Conservation (phyloP, 2,888 invertebrate genomes). For the Meta bourneti region DNA sequence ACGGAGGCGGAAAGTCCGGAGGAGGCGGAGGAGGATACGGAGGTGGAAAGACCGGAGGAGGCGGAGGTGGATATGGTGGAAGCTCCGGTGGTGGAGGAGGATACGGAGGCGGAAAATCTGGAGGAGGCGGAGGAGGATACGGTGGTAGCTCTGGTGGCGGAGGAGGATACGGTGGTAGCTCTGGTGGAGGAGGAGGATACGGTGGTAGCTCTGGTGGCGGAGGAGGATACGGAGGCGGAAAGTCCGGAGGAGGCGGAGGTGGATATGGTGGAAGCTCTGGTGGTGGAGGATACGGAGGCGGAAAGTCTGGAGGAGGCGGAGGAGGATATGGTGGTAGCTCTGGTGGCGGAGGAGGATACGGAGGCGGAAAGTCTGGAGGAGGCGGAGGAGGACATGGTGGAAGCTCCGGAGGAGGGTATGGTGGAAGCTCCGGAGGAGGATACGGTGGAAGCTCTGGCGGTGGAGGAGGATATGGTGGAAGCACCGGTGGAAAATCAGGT, state of each 20-base stretch:
- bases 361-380: conserved; percentile 49
- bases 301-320: conserved; percentile 40
- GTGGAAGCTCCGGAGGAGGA: conserved; percentile 82
- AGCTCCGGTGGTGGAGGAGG: conserved; percentile 83
- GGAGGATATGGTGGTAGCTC: conserved; percentile 53
- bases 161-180: conserved; percentile 58
- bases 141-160: conserved; percentile 40
- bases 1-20: conserved; percentile 12
- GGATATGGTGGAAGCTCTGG: conserved; percentile 57
- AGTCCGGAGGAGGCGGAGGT: conserved; percentile 45
- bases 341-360: too few relatives aligned
- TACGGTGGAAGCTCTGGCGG: conserved; percentile 83
- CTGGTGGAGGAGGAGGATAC: conserved; percentile 53
- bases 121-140: conserved; percentile 52
- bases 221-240: conserved; percentile 52
- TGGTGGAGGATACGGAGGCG: conserved; percentile 41
- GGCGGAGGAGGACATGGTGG: conserved; percentile 57
- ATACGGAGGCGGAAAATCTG: conserved; percentile 85
- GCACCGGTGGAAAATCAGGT: conserved; percentile 44
- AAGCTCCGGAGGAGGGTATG: conserved; percentile 40
- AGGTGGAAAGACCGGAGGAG: conserved; percentile 20
- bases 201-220: conserved; percentile 43
- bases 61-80: conserved; percentile 79
- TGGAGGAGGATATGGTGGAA: conserved; percentile 85
- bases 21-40: conserved; percentile 5